A percentile compares a stretch with the other conserved stretches of the same genome.
Evolutionary conservation across 2,888 invertebrate species (phyloP).

Genomic region (Chironomus tentans): DNA sequence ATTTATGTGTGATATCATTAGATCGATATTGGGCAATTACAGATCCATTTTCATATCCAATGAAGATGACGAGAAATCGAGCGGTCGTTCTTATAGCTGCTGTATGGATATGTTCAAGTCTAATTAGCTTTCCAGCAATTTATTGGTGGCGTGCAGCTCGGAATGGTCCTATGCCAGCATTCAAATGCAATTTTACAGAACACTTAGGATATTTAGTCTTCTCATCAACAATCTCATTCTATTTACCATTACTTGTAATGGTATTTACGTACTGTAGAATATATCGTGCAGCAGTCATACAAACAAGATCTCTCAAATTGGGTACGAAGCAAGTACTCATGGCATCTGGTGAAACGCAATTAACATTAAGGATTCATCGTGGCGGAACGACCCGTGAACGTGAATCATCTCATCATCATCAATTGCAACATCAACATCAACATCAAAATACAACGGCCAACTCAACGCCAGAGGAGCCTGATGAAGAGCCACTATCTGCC

Average conservation of each 20-base stretch:
- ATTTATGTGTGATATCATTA: conserved; percentile 91
- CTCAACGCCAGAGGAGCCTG: conserved; percentile 56
- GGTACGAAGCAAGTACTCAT: conserved; percentile 86
- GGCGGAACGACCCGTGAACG: conserved; percentile 70
- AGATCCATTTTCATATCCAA: conserved; percentile 95
- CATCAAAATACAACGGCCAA: conserved; percentile 42
- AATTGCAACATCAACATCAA: conserved; percentile 33
- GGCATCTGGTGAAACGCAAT: conserved; percentile 73
- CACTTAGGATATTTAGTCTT: conserved; percentile 93
- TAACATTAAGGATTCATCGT: conserved; percentile 87
- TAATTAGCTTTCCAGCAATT: conserved; percentile 97
- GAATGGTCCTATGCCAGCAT: conserved; percentile 67
- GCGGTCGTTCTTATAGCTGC: conserved; percentile 82
- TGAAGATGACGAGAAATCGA: conserved; percentile 80
- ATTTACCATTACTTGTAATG: conserved; percentile 93
- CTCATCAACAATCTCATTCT: conserved; percentile 96
- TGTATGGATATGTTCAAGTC: conserved; percentile 94
- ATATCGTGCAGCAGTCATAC: conserved; percentile 86
- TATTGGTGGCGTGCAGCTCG: conserved; percentile 90
- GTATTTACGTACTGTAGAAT: conserved; percentile 96
- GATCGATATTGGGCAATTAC: conserved; percentile 99
- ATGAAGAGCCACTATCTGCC: conserved; percentile 63
- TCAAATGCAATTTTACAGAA: conserved; percentile 92
- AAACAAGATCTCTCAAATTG: conserved; percentile 79
- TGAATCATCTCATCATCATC: conserved; percentile 34